Conservation (phyloP, 2,797 vertebrate species). For the Catamblyrhynchus diadema region DNA sequence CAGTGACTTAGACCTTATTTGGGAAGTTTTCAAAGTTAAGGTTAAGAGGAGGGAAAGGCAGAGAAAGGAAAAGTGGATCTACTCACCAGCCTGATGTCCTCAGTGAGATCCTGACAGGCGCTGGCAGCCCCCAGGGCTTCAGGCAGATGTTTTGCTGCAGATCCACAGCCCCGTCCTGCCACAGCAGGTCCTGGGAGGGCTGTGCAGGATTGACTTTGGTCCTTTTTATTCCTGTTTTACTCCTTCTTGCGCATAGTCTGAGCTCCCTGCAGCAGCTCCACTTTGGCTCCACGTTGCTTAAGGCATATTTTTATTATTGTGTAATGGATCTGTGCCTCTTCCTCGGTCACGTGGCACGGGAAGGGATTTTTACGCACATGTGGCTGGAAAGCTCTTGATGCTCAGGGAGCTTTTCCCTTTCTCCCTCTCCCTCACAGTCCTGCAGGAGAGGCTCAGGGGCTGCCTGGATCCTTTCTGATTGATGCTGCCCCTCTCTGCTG, state of each 20-base stretch:
- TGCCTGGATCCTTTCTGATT: background rate
- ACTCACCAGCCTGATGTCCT: constrained; percentile 53
- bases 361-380: constrained; percentile 18
- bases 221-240: background rate
- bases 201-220: background rate
- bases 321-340: constrained; percentile 70
- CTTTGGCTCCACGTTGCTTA: constrained; percentile 61
- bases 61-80: background rate
- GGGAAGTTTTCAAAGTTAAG: background rate
- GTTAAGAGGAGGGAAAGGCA: background rate
- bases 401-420: background rate
- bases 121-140: background rate
- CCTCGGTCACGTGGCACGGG: constrained; percentile 70
- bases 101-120: background rate
- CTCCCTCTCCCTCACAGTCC: background rate
- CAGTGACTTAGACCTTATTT: background rate
- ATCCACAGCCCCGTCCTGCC: background rate
- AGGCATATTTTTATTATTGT: constrained; percentile 80
- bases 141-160: constrained; percentile 37
- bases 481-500: background rate
- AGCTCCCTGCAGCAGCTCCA: constrained; percentile 35
- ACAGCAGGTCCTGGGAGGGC: background rate
- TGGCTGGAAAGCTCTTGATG: constrained; percentile 36
- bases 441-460: background rate
- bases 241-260: background rate